phyloP scores from a whole-genome alignment of 2,113 vertebrate species.

The Hypanus sabinus region DNA sequence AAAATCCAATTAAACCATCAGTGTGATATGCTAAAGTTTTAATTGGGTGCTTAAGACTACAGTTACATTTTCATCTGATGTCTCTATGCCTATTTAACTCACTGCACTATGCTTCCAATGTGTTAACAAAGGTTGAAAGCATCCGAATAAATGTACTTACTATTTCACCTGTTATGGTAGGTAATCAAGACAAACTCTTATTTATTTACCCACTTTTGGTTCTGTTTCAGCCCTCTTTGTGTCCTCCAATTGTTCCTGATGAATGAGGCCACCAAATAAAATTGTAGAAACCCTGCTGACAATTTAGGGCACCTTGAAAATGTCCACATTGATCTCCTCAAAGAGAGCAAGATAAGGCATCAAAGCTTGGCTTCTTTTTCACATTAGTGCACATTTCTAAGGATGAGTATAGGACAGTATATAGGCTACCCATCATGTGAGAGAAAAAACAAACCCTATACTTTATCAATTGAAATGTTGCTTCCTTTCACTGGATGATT shows the following conservation, averaged over 20 bases:
- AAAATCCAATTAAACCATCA: not conserved
- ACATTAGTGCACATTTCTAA: not conserved
- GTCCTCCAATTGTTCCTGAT: not conserved
- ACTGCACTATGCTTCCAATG: not conserved
- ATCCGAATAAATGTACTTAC: not conserved
- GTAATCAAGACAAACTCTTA: not conserved
- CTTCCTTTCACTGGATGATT: not conserved
- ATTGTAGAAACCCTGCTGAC: not conserved
- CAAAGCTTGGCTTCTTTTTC: not conserved
- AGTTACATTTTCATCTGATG: not conserved
- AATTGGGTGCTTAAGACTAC: not conserved
- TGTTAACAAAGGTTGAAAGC: not conserved
- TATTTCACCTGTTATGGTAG: not conserved
- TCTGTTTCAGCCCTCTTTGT: not conserved
- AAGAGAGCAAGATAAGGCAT: not conserved
- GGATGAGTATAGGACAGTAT: not conserved
- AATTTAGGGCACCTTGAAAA: not conserved
- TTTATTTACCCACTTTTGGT: not conserved
- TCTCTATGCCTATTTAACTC: not conserved
- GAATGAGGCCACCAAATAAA: not conserved
- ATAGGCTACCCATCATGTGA: not conserved
- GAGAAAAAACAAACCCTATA: not conserved
- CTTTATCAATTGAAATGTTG: slow-evolving; percentile 1
- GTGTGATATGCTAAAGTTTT: not conserved
- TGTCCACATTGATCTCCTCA: not conserved